A percentile compares a stretch with the other conserved stretches of the same genome.
Evolutionary conservation across 2,113 vertebrate genomes (phyloP).

Genomic region (Cygnus atratus): DNA sequence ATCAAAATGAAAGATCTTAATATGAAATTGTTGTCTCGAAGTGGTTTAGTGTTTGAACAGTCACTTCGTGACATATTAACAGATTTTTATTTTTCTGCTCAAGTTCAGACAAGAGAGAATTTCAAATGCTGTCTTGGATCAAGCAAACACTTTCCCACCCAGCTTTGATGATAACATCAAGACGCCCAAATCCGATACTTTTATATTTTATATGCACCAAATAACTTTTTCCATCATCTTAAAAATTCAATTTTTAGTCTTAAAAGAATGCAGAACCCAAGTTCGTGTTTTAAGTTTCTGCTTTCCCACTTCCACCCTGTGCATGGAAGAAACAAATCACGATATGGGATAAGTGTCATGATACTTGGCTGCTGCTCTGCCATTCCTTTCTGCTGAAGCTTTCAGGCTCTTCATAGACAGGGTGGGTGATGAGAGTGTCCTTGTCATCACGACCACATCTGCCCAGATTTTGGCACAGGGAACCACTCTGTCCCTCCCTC

Average conservation of each 20-base stretch:
- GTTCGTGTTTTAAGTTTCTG: neutral
- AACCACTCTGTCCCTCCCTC: neutral
- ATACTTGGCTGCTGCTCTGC: neutral
- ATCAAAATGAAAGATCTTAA: neutral
- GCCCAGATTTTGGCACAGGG: neutral
- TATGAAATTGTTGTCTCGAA: neutral
- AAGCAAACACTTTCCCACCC: neutral
- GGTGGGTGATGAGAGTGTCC: rapidly evolving
- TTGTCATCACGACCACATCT: neutral
- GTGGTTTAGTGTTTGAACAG: neutral
- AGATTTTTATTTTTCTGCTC: neutral
- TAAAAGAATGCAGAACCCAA: neutral
- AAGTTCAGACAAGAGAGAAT: neutral
- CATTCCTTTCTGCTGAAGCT: neutral
- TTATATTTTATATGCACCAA: neutral
- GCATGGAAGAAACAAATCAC: neutral
- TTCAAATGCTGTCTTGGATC: neutral
- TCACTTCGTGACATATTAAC: neutral
- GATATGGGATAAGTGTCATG: neutral
- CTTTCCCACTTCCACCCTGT: neutral
- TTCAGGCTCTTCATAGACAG: rapidly evolving
- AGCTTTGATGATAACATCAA: neutral
- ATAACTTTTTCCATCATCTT: neutral
- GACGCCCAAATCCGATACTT: neutral
- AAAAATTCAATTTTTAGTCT: neutral